These are phyloP conservation scores for Galbula dea DNA, from an alignment of 2,113 vertebrate species.

Conservation along the genomic window DNA sequence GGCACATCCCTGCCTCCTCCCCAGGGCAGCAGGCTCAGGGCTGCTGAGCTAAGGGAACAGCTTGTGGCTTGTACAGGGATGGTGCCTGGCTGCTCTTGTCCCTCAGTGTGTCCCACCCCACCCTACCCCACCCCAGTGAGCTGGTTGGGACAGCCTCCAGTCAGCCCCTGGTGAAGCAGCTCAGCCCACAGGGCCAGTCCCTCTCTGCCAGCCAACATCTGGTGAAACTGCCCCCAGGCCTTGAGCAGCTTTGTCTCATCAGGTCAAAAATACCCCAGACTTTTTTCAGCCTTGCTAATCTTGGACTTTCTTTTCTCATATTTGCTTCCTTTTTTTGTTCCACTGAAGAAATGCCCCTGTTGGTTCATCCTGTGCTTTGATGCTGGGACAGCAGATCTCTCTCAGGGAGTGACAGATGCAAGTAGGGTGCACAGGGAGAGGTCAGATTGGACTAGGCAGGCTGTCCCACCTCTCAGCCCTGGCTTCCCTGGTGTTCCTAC, in stretches of 20 bases:
- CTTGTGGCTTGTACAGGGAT: background rate
- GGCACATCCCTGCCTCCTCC: background rate
- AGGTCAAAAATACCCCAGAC: background rate
- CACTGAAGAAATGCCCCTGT: background rate
- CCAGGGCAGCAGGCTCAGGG: background rate
- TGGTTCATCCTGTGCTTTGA: background rate
- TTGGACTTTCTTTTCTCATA: conserved; percentile 3
- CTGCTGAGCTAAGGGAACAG: background rate
- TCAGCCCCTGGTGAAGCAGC: background rate
- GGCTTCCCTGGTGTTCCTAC: background rate
- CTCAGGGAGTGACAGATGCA: background rate
- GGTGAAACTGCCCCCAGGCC: background rate
- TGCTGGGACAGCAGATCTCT: background rate
- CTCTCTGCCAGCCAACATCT: background rate
- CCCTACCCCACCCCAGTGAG: background rate
- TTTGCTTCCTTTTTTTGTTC: background rate
- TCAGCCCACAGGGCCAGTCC: background rate
- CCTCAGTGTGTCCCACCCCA: fast-evolving
- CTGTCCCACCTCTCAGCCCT: background rate
- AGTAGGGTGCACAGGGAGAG: background rate
- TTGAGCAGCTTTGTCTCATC: background rate
- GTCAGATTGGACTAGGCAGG: background rate
- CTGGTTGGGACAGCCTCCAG: background rate
- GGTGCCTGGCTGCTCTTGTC: background rate
- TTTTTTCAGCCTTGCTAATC: conserved; percentile 1